Conservation (phyloP, 2,113 vertebrate genomes). For the Shinisaurus crocodilurus region DNA sequence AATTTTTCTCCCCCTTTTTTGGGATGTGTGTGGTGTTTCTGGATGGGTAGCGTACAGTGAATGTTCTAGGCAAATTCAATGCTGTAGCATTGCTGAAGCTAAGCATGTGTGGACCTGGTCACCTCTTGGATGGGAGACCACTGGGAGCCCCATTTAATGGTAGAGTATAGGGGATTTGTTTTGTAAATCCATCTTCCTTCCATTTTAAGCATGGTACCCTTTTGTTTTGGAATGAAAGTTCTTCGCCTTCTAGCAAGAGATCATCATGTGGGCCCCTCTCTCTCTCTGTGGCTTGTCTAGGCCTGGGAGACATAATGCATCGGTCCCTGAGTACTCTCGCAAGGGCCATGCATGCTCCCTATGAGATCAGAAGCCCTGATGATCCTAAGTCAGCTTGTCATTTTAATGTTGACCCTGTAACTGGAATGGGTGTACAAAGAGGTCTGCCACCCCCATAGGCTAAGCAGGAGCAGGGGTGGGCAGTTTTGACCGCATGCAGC, state of each 20-base stretch:
- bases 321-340: neutral
- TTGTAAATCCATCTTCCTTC: neutral
- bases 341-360: neutral
- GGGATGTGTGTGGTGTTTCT: neutral
- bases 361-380: neutral
- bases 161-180: neutral
- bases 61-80: neutral
- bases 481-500: too few species aligned
- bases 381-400: neutral
- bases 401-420: too few species aligned
- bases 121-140: neutral
- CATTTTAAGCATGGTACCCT: neutral
- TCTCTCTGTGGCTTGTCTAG: neutral
- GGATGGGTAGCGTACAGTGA: neutral
- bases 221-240: neutral
- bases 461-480: too few species aligned
- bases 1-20: neutral
- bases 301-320: neutral
- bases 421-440: too few species aligned
- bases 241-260: neutral
- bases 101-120: neutral
- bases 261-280: neutral
- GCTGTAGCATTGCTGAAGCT: neutral
- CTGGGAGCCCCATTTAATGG: neutral
- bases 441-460: too few species aligned